Base-by-base conservation (phyloP, 2,888 invertebrate species). In the Hirtodrosophila duncani region DNA sequence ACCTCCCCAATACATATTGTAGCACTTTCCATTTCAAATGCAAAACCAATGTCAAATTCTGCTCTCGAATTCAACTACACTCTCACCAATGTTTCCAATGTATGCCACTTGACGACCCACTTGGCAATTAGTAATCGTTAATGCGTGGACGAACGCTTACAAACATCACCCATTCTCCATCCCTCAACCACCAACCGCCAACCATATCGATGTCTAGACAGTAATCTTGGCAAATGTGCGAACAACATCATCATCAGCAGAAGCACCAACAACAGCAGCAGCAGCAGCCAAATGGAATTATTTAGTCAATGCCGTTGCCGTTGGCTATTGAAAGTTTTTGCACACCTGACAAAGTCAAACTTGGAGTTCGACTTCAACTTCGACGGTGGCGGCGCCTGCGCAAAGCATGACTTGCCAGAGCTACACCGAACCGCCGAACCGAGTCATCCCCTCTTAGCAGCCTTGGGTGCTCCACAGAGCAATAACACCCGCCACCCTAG, bases 291-390 rank as follows among this genome's bases (percentile, higher is more conserved):
- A 57, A 43, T 70, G 46, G 23, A 42, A 67, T 58, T 77, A 71
- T 51, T 50, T 63, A 77, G 69, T 68, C 66, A 65, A 65, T 77
- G 78, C 69, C 78, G 63, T 29, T 74, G n/a, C n/a, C n/a, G n/a
- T n/a, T 50, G 64, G 64, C 66, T 50, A 57, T 63, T 63, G 68
- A 75, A 79, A 79, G 79, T 70, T 68, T 41, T 58, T 52, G 71
- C 51, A 56, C 72, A 59, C 71, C 63, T 64, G 68, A 38, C 43
- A 30, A 36, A 20, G 3, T 8, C 14, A 3, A 30, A 14, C 5
- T 20, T 20, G 20, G 20, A 14, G 4, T 9, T 16, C 7, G 8
- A 14, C 16, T 30, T 3, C 34, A 34, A 21, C 34, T 34, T 21
- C 11, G 34, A 21, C 7, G 27, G 16, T 26, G 10, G 5, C 23